phyloP scores from a whole-genome alignment of 1,140 invertebrate species.

The Drosophila ananassae region DNA sequence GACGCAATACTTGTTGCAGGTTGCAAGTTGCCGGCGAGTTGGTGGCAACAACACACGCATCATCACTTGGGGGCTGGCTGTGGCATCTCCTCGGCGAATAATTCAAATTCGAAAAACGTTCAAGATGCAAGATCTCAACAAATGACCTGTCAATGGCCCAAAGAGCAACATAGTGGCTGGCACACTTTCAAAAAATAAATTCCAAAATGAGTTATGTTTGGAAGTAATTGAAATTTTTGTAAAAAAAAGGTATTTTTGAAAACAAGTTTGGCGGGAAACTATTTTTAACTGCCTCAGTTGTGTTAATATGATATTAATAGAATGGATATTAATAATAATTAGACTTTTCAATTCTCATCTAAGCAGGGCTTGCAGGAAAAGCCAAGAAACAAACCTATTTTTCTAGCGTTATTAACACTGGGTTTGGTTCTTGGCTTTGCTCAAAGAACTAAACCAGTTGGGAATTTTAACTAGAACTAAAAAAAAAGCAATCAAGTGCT shows the following conservation, averaged over 20 bases:
- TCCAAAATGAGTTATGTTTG: background rate
- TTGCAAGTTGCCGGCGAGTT: conserved; percentile 8
- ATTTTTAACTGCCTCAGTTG: background rate
- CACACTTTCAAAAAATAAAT: background rate
- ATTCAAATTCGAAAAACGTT: background rate
- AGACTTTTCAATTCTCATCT: no score
- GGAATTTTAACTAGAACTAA: background rate
- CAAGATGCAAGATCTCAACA: background rate
- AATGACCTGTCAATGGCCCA: conserved; percentile 1
- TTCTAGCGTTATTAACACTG: no score
- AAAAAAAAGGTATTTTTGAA: background rate
- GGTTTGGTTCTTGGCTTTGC: no score
- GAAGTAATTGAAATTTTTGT: background rate
- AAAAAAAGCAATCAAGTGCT: background rate
- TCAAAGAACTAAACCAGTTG: background rate
- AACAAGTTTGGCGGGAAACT: background rate
- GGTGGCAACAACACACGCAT: conserved; percentile 26
- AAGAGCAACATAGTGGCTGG: background rate
- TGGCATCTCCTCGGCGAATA: background rate
- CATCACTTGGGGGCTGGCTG: conserved; percentile 1
- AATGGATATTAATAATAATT: no score
- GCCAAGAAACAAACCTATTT: no score
- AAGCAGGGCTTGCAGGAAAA: no score
- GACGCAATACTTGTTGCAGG: conserved; percentile 9
- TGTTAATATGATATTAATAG: no score